Conservation (phyloP, 2,888 invertebrate species). For the Lasioglossum morio region DNA sequence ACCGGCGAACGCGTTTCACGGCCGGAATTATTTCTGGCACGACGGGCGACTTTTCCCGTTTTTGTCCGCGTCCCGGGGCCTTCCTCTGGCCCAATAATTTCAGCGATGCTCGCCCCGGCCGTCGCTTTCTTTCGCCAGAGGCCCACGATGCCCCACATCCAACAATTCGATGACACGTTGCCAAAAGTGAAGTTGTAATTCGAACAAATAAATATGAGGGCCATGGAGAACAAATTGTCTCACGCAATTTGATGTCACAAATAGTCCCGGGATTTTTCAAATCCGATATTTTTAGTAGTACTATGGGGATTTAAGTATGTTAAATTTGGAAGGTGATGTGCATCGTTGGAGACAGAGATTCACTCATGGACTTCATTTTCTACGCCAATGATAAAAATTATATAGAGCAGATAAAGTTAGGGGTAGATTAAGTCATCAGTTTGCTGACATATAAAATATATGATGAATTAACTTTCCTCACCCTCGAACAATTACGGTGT, state of each 20-base stretch:
- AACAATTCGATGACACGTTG: neutral
- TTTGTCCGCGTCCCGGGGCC: neutral
- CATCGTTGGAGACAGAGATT: neutral
- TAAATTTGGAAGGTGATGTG: slow-evolving; percentile 14
- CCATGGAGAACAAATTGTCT: no score
- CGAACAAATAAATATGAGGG: no score
- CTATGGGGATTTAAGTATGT: neutral
- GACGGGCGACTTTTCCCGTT: slow-evolving; percentile 18
- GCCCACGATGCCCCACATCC: neutral
- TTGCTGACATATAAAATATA: no score
- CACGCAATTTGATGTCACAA: neutral
- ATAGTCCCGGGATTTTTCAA: rapidly evolving
- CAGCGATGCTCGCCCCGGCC: slow-evolving; percentile 23
- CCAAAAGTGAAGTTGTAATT: neutral
- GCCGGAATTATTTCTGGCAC: slow-evolving; percentile 42
- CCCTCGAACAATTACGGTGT: neutral
- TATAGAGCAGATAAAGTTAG: no score
- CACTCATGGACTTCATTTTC: neutral
- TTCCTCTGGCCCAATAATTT: slow-evolving; percentile 30
- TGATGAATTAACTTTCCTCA: no score
- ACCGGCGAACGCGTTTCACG: slow-evolving; percentile 37
- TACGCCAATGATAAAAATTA: no score
- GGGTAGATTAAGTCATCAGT: no score
- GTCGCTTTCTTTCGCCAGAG: neutral
- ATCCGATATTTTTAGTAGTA: neutral